phyloP scores from a whole-genome alignment of 2,888 invertebrate species.

The Sphaerophoria taeniata region DNA sequence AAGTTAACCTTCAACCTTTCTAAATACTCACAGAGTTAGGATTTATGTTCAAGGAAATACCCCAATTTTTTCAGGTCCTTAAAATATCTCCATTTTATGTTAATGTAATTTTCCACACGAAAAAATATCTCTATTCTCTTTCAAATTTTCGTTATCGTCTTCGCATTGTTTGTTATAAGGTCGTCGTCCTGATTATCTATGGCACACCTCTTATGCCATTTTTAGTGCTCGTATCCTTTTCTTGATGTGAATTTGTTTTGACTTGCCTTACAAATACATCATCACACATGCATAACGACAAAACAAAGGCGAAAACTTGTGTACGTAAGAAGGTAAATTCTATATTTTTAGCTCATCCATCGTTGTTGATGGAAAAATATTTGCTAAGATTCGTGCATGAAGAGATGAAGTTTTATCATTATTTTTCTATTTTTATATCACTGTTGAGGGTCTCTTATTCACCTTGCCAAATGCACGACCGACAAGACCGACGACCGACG shows the following conservation, averaged over 20 bases:
- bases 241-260: constrained; percentile 68
- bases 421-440: constrained; percentile 51
- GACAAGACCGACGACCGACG: constrained; percentile 6
- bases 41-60: not conserved
- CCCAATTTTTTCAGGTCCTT: not conserved
- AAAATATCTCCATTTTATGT: constrained; percentile 59
- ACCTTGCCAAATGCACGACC: constrained; percentile 7
- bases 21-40: not conserved
- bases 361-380: constrained; percentile 59
- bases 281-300: constrained; percentile 8
- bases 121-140: constrained; percentile 27
- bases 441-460: not conserved
- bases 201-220: constrained; percentile 41
- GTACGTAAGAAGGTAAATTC: not conserved
- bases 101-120: constrained; percentile 73
- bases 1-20: too few relatives aligned
- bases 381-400: constrained; percentile 36
- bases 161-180: not conserved
- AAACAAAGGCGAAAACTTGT: constrained; percentile 3
- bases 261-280: constrained; percentile 44
- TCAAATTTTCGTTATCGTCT: not conserved
- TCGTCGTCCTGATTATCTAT: constrained; percentile 49
- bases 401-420: constrained; percentile 65
- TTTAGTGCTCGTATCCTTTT: constrained; percentile 45
- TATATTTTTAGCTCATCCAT: not conserved